Conservation (phyloP, 2,797 vertebrate genomes). For the Melanogrammus aeglefinus region DNA sequence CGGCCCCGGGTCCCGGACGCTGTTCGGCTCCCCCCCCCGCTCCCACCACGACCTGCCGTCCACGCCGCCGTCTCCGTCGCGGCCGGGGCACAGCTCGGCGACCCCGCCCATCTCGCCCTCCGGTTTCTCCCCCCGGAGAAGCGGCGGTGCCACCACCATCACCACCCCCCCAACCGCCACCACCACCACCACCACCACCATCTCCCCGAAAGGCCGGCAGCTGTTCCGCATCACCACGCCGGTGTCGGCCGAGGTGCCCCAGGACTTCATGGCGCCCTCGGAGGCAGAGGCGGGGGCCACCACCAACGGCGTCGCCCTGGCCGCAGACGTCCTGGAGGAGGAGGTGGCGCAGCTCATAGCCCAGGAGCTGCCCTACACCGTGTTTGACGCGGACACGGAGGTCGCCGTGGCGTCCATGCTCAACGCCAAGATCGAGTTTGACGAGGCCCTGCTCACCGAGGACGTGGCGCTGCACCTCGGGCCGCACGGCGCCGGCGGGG, state of each 20-base stretch:
- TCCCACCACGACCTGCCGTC: constrained; percentile 46
- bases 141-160: constrained; percentile 15
- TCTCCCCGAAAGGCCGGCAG: constrained; percentile 60
- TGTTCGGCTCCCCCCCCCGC: constrained; percentile 67
- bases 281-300: constrained; percentile 69
- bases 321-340: constrained; percentile 62
- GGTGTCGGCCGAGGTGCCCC: constrained; percentile 69
- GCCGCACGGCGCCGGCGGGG: constrained; percentile 42
- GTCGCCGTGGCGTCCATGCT: constrained; percentile 81
- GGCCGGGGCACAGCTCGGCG: constrained; percentile 47
- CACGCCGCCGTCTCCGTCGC: constrained; percentile 59
- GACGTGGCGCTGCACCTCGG: constrained; percentile 69
- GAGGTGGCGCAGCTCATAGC: constrained; percentile 66
- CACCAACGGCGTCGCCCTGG: constrained; percentile 64
- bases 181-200: constrained; percentile 21
- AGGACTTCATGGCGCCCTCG: constrained; percentile 69
- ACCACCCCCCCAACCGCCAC: constrained; percentile 60
- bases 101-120: constrained; percentile 61
- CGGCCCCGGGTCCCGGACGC: constrained; percentile 51
- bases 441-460: constrained; percentile 78
- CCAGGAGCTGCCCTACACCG: constrained; percentile 71
- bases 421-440: constrained; percentile 82
- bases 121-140: constrained; percentile 54
- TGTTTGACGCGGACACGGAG: constrained; percentile 73
- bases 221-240: constrained; percentile 67